Evolutionary conservation across 2,888 invertebrate genomes (phyloP).

Genomic region (Nomada goodeniana): DNA sequence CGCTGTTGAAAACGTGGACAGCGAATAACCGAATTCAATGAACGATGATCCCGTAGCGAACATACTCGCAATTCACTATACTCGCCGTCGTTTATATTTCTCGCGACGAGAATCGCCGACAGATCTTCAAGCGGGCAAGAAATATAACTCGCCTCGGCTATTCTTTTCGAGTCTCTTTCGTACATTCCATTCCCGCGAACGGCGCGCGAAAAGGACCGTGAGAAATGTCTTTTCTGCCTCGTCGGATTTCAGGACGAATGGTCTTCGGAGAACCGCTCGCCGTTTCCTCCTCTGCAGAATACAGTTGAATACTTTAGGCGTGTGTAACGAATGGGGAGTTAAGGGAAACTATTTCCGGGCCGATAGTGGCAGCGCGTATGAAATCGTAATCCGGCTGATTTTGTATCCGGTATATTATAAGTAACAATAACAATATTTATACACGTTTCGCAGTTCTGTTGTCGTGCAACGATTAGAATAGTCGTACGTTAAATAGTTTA

Average conservation of each 20-base stretch:
- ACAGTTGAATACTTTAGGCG: neutral
- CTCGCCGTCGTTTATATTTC: neutral
- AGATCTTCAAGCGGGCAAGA: neutral
- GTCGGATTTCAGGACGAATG: conserved; percentile 28
- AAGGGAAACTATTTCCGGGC: conserved; percentile 4
- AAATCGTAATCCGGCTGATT: neutral
- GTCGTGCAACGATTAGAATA: too few species aligned
- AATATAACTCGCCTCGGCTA: conserved; percentile 7
- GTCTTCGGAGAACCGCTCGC: conserved; percentile 8
- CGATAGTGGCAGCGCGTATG: neutral
- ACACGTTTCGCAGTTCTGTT: too few species aligned
- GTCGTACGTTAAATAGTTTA: too few species aligned
- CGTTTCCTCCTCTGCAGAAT: neutral
- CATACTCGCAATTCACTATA: neutral
- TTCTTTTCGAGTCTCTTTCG: conserved; percentile 4
- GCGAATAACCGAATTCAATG: conserved; percentile 14
- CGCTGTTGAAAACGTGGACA: neutral
- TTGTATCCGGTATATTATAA: too few species aligned
- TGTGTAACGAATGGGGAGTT: neutral
- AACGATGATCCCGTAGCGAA: neutral
- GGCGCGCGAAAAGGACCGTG: conserved; percentile 30
- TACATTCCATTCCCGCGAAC: conserved; percentile 4
- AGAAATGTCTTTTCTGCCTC: conserved; percentile 32
- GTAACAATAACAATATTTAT: too few species aligned
- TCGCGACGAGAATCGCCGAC: neutral